phyloP scores from a whole-genome alignment of 2,888 invertebrate species.

The Mesochorus sp. region DNA sequence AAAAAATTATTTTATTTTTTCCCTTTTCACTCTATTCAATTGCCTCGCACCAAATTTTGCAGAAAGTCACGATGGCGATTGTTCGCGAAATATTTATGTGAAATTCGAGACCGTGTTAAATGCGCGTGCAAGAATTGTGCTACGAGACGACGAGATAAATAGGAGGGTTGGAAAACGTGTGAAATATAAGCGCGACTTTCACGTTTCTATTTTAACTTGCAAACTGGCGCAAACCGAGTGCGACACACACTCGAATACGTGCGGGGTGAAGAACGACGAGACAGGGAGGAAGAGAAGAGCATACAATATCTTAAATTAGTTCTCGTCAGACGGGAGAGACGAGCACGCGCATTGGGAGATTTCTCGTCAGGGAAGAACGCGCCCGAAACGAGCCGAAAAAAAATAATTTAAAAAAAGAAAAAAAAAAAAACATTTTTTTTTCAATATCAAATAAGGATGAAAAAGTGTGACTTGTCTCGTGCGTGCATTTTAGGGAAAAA shows the following conservation, averaged over 20 bases:
- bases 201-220: slow-evolving; percentile 80
- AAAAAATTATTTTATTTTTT: too few species aligned
- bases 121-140: slow-evolving; percentile 37
- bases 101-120: slow-evolving; percentile 40
- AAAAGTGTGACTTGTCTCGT: slow-evolving; percentile 8
- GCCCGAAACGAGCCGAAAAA: slow-evolving; percentile 29
- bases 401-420: neutral
- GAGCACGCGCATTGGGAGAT: slow-evolving; percentile 75
- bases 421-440: neutral
- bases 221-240: slow-evolving; percentile 79
- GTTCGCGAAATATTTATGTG: too few species aligned
- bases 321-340: slow-evolving; percentile 69
- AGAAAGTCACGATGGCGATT: too few species aligned
- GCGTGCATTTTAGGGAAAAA: neutral
- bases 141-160: slow-evolving; percentile 28
- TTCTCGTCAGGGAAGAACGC: slow-evolving; percentile 33
- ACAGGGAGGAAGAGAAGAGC: slow-evolving; percentile 29
- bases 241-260: neutral
- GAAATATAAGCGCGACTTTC: slow-evolving; percentile 74
- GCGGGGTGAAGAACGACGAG: neutral
- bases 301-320: slow-evolving; percentile 80
- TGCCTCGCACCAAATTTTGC: too few species aligned
- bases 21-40: too few species aligned
- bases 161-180: slow-evolving; percentile 54
- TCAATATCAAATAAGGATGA: neutral